phyloP scores from a whole-genome alignment of 2,888 invertebrate species.

The Acleris laterana region DNA sequence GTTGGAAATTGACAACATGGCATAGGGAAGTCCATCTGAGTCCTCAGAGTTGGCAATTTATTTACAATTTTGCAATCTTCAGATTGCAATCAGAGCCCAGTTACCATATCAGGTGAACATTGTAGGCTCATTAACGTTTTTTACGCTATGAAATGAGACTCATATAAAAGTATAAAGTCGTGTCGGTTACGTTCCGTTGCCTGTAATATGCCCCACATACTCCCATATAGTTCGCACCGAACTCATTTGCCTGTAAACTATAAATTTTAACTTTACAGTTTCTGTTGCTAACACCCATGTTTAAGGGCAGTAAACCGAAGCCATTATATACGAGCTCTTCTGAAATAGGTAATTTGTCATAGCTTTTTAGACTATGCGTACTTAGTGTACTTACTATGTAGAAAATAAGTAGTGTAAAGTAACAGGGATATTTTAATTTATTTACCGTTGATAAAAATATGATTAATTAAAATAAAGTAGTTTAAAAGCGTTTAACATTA shows the following conservation, averaged over 20 bases:
- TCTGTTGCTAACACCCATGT: conserved; percentile 37
- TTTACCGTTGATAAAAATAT: too few species aligned
- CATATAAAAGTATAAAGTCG: neutral
- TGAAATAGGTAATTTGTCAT: conserved; percentile 38
- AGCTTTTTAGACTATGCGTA: neutral
- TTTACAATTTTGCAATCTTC: too few species aligned
- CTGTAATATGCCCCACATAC: conserved; percentile 2
- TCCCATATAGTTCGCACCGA: conserved; percentile 31
- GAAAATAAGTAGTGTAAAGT: too few species aligned
- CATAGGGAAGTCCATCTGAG: too few species aligned
- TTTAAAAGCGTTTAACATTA: too few species aligned
- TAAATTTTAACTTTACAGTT: conserved; percentile 40
- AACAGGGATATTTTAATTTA: too few species aligned
- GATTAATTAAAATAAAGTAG: too few species aligned
- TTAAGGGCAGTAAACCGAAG: conserved; percentile 39
- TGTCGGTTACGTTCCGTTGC: conserved; percentile 8
- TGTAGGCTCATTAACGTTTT: too few species aligned
- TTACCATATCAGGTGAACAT: neutral
- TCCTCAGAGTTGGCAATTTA: too few species aligned
- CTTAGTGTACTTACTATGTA: neutral
- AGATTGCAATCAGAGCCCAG: neutral
- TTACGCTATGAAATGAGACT: too few species aligned
- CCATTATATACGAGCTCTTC: conserved; percentile 35
- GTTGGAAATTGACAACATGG: too few species aligned
- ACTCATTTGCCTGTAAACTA: conserved; percentile 35